Percentiles rank a stretch among this genome's conserved stretches.
phyloP scores from a whole-genome alignment of 2,113 vertebrate genomes.

The Oncorhynchus tshawytscha region DNA sequence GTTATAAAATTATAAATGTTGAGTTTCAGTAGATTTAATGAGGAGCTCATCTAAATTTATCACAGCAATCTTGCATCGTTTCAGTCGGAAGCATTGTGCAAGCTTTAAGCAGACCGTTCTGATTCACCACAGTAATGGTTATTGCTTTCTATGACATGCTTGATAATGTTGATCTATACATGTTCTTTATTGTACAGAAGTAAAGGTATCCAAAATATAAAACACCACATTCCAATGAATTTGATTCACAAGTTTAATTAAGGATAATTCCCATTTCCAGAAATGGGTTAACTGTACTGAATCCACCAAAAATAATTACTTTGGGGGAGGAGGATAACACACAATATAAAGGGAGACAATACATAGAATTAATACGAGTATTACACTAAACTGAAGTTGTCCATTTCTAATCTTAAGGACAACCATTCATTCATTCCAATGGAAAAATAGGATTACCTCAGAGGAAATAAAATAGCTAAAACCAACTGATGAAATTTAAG shows the following conservation, averaged over 20 bases:
- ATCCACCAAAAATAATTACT: conserved; percentile 50
- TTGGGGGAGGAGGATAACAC: conserved; percentile 34
- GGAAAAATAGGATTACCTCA: conserved; percentile 28
- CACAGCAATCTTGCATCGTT: conserved; percentile 29
- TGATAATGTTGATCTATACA: conserved; percentile 44
- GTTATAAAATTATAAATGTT: conserved; percentile 46
- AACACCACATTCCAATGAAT: conserved; percentile 65
- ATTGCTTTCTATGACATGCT: conserved; percentile 66
- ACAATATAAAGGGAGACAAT: conserved; percentile 52
- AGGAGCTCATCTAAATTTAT: conserved; percentile 35
- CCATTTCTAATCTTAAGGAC: conserved; percentile 45
- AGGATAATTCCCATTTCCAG: conserved; percentile 66
- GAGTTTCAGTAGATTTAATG: conserved; percentile 41
- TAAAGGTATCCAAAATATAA: conserved; percentile 64
- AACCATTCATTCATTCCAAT: conserved; percentile 49
- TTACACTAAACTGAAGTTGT: conserved; percentile 54
- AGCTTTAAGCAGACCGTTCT: conserved; percentile 32
- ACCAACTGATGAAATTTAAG: conserved; percentile 23
- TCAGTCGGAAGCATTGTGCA: conserved; percentile 22
- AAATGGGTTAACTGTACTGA: conserved; percentile 60
- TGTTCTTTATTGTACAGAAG: conserved; percentile 41
- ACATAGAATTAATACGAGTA: conserved; percentile 59
- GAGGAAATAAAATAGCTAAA: conserved; percentile 19
- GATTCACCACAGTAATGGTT: conserved; percentile 37
- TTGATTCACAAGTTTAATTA: conserved; percentile 64